Percentiles rank a stretch among this genome's conserved stretches.
These are phyloP conservation scores for Tachysurus vachellii DNA, from an alignment of 2,113 vertebrate genomes.

Conservation along the genomic window DNA sequence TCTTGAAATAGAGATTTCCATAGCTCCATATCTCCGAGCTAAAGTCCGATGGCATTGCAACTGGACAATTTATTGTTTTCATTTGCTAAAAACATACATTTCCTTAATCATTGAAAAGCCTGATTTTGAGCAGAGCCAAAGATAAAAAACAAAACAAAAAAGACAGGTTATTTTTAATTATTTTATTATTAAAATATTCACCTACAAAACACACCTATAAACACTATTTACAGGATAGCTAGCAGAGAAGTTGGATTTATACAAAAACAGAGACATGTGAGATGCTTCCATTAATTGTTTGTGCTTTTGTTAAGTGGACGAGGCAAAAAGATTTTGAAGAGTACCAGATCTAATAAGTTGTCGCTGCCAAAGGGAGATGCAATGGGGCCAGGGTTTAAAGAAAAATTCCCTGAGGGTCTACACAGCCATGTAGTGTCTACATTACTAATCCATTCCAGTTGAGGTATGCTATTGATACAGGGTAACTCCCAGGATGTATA, in stretches of 20 bases:
- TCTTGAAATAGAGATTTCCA: neutral
- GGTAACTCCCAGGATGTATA: constrained; percentile 21
- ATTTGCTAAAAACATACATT: neutral
- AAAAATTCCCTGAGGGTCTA: constrained; percentile 73
- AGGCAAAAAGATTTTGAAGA: constrained; percentile 39
- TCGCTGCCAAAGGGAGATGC: constrained; percentile 16
- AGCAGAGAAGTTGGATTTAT: constrained; percentile 63
- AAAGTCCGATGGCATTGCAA: neutral
- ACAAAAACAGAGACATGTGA: constrained; percentile 59
- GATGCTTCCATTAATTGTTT: constrained; percentile 60
- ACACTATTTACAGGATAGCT: constrained; percentile 78
- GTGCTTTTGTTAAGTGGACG: constrained; percentile 46
- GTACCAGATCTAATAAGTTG: constrained; percentile 33
- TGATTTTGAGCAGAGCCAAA: neutral
- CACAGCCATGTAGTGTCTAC: constrained; percentile 57
- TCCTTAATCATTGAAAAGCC: neutral
- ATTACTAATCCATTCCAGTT: constrained; percentile 66
- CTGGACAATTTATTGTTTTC: neutral
- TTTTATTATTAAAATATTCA: constrained; percentile 86
- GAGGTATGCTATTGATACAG: constrained; percentile 66
- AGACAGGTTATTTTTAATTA: constrained; percentile 59
- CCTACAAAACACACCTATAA: constrained; percentile 79
- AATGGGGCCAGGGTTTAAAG: constrained; percentile 51
- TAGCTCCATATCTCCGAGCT: neutral
- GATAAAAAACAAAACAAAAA: neutral